These are phyloP conservation scores for Halcyon chelicuti DNA, from an alignment of 2,797 vertebrate genomes.

Conservation along the genomic window DNA sequence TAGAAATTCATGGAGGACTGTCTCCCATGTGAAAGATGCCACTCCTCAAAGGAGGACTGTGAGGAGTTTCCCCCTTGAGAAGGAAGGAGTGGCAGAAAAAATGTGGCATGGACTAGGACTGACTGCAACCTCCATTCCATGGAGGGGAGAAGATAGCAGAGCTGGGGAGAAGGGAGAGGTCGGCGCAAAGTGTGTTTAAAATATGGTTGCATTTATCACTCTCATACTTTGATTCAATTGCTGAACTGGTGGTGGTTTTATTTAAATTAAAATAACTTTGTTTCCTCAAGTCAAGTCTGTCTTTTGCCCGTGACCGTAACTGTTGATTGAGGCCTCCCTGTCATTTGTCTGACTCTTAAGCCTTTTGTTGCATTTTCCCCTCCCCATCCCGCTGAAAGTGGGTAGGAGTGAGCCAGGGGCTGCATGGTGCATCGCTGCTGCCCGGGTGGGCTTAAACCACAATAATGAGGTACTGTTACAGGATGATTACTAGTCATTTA, in stretches of 20 bases:
- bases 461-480: not conserved
- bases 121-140: not conserved
- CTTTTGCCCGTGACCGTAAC: not conserved
- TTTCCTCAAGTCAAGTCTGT: not conserved
- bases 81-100: not conserved
- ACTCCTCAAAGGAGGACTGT: not conserved
- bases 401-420: not conserved
- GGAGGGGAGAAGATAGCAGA: not conserved
- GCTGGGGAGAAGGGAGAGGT: not conserved
- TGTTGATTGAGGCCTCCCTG: not conserved
- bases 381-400: not conserved
- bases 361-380: not conserved
- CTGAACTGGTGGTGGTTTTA: not conserved
- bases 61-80: not conserved
- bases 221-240: not conserved
- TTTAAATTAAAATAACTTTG: not conserved
- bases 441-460: not conserved
- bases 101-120: not conserved
- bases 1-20: not conserved
- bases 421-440: not conserved
- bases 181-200: not conserved
- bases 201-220: not conserved
- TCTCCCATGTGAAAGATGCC: not conserved
- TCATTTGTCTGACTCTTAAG: not conserved
- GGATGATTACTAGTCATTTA: not conserved